A percentile compares a stretch with the other conserved stretches of the same genome.
phyloP scores from a whole-genome alignment of 2,888 invertebrate species.

The Aethes cnicana region DNA sequence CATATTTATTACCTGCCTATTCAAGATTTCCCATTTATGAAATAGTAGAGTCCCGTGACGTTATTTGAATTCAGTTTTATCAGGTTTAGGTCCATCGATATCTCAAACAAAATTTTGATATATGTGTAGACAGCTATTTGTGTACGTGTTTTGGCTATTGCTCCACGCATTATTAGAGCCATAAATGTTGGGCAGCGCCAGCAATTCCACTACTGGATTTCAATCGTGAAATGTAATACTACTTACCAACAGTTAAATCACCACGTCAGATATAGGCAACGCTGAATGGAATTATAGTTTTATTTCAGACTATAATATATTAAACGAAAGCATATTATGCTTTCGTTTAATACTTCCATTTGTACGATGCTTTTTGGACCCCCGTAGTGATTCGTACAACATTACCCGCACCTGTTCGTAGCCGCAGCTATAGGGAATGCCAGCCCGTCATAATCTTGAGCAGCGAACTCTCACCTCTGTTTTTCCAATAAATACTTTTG shows the following conservation, averaged over 20 bases:
- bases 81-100: too few relatives aligned
- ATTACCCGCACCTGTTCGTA: constrained; percentile 72
- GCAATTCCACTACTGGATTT: constrained; percentile 23
- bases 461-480: constrained; percentile 56
- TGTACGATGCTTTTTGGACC: constrained; percentile 45
- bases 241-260: constrained; percentile 9
- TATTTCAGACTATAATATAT: too few relatives aligned
- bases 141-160: too few relatives aligned
- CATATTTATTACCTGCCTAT: constrained; percentile 57
- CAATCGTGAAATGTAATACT: constrained; percentile 12
- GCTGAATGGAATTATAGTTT: neutral
- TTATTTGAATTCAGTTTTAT: neutral
- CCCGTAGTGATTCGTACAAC: constrained; percentile 62
- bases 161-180: neutral
- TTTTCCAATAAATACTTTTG: constrained; percentile 74
- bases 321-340: too few relatives aligned
- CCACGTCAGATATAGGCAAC: neutral
- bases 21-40: constrained; percentile 28
- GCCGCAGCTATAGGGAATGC: constrained; percentile 57
- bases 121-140: too few relatives aligned
- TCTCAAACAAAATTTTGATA: too few relatives aligned
- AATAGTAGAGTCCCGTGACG: constrained; percentile 12
- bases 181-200: constrained; percentile 4
- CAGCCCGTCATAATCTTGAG: constrained; percentile 61
- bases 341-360: neutral